A percentile compares a stretch with the other conserved stretches of the same genome.
phyloP scores from a whole-genome alignment of 2,888 invertebrate genomes.

The Mythimna loreyi region DNA sequence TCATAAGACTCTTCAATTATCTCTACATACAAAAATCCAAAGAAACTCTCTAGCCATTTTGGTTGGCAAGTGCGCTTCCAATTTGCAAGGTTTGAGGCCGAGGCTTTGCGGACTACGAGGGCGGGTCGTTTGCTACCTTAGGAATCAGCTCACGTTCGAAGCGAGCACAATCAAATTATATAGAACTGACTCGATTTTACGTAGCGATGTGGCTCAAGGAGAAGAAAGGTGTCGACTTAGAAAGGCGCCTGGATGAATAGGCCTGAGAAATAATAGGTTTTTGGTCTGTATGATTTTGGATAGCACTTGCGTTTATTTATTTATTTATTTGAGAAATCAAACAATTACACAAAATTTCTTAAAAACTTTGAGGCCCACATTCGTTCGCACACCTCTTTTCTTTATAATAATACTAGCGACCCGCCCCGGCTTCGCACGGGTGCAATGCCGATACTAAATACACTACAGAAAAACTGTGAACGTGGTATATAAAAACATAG shows the following conservation, averaged over 20 bases:
- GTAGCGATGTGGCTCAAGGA: conserved; percentile 43
- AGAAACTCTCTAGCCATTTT: conserved; percentile 24
- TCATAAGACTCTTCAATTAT: conserved; percentile 37
- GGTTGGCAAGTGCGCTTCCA: conserved; percentile 44
- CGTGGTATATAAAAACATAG: too few relatives aligned
- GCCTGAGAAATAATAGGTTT: not conserved
- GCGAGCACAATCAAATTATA: conserved; percentile 66
- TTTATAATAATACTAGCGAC: too few relatives aligned
- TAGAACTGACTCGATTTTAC: conserved; percentile 65
- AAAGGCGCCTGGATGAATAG: not conserved
- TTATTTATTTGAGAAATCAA: too few relatives aligned
- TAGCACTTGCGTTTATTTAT: too few relatives aligned
- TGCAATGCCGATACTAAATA: too few relatives aligned
- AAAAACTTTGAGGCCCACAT: too few relatives aligned
- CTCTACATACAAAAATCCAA: conserved; percentile 27
- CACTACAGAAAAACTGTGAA: too few relatives aligned
- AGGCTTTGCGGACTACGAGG: conserved; percentile 51
- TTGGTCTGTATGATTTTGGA: not conserved
- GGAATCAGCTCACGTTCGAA: conserved; percentile 61
- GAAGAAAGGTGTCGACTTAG: conserved; percentile 20
- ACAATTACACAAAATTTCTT: too few relatives aligned
- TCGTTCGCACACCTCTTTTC: too few relatives aligned
- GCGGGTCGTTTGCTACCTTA: conserved; percentile 54
- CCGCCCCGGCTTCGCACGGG: too few relatives aligned
- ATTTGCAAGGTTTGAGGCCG: conserved; percentile 52